Conservation (phyloP, 2,113 vertebrate species). For the Plestiodon gilberti region DNA sequence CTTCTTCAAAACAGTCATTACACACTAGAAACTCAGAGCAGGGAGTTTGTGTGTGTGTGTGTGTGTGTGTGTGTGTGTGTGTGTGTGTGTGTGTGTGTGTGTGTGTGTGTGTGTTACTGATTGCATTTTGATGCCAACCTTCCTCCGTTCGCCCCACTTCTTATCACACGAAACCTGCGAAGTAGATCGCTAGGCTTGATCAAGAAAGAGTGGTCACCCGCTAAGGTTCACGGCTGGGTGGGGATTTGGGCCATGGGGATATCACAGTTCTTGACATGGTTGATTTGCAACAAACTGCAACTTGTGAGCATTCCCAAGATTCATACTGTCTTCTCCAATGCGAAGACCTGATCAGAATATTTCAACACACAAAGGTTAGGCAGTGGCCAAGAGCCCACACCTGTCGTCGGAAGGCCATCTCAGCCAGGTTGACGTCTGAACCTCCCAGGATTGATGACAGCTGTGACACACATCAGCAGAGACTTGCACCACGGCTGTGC, state of each 20-base stretch:
- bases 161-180: too few species aligned
- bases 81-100: too few species aligned
- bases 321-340: not conserved
- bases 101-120: too few species aligned
- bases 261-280: constrained; percentile 39
- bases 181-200: not conserved
- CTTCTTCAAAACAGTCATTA: not conserved
- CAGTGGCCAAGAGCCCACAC: too few species aligned
- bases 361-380: not conserved
- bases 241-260: constrained; percentile 48
- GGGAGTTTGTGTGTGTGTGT: too few species aligned
- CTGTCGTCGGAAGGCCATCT: not conserved
- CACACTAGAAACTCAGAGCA: not conserved
- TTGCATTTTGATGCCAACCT: too few species aligned
- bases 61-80: too few species aligned
- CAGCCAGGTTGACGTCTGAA: too few species aligned
- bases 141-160: too few species aligned
- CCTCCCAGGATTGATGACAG: too few species aligned
- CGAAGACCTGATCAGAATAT: not conserved
- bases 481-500: too few species aligned
- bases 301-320: not conserved
- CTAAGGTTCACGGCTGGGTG: not conserved
- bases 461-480: too few species aligned
- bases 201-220: constrained; percentile 12
- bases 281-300: constrained; percentile 47